Percentiles rank a stretch among this genome's conserved stretches.
Evolutionary conservation across 2,113 vertebrate species (phyloP).

Genomic region (Pollimyrus isidori): DNA sequence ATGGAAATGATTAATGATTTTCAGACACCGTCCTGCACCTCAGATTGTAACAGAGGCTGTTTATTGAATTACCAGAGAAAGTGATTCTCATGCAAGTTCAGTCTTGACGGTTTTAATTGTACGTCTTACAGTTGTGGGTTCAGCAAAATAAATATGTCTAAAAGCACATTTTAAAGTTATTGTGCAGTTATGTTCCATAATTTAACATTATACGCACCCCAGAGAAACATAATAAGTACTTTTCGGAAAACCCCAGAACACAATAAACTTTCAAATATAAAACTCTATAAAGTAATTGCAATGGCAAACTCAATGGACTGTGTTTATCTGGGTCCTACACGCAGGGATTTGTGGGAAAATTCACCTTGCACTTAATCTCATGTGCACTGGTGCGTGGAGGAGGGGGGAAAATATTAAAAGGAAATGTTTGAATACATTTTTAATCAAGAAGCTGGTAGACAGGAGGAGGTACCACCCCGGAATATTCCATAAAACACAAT

Average conservation of each 20-base stretch:
- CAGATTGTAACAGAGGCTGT: neutral
- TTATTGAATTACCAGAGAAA: neutral
- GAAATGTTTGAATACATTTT: slow-evolving; percentile 71
- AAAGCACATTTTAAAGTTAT: slow-evolving; percentile 30
- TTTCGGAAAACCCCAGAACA: slow-evolving; percentile 56
- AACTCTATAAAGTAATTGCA: slow-evolving; percentile 81
- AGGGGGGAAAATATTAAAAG: slow-evolving; percentile 72
- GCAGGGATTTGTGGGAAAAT: slow-evolving; percentile 75
- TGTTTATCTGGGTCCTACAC: slow-evolving; percentile 84
- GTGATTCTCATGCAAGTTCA: neutral
- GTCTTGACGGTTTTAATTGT: neutral
- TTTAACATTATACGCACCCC: slow-evolving; percentile 39
- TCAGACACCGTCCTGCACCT: neutral
- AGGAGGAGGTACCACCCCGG: slow-evolving; percentile 24
- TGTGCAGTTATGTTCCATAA: slow-evolving; percentile 24
- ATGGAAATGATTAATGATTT: neutral
- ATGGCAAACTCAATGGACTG: slow-evolving; percentile 76
- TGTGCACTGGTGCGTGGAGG: slow-evolving; percentile 66
- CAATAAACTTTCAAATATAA: slow-evolving; percentile 70
- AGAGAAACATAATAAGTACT: slow-evolving; percentile 57
- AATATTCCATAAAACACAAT: neutral
- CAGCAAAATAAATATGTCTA: slow-evolving; percentile 17
- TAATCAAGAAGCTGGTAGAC: slow-evolving; percentile 66
- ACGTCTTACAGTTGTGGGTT: neutral
- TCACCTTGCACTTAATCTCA: slow-evolving; percentile 74